Percentiles rank a stretch among this genome's conserved stretches.
Evolutionary conservation across 1,140 invertebrate genomes (phyloP).

Genomic region (Chymomyza costata): DNA sequence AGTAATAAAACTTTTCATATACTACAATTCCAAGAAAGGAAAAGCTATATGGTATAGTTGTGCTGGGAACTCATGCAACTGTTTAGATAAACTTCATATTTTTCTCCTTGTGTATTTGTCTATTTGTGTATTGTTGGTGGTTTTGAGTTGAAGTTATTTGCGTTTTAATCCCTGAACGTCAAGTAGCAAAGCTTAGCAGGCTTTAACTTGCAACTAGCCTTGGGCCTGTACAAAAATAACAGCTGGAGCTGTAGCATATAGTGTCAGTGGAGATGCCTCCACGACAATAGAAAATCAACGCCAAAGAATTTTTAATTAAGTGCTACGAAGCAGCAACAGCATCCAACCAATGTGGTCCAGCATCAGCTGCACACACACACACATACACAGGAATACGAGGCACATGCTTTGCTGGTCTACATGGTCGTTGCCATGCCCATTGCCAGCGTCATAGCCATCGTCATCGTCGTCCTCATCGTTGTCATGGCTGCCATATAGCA

Average conservation of each 20-base stretch:
- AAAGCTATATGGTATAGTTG: too few relatives aligned
- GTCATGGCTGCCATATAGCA: slow-evolving; percentile 39
- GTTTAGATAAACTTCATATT: slow-evolving; percentile 40
- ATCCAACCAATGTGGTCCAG: too few relatives aligned
- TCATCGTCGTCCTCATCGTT: slow-evolving; percentile 23
- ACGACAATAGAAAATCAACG: slow-evolving; percentile 32
- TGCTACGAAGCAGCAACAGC: slow-evolving; percentile 1
- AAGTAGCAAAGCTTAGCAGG: slow-evolving; percentile 16
- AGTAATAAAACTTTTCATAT: too few relatives aligned
- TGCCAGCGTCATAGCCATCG: slow-evolving; percentile 24
- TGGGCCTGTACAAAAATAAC: slow-evolving; percentile 10
- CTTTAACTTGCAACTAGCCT: slow-evolving; percentile 14
- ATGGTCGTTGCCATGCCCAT: slow-evolving; percentile 17
- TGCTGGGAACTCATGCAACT: slow-evolving; percentile 41
- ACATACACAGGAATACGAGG: not conserved
- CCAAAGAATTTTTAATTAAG: slow-evolving; percentile 56
- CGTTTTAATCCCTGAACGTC: slow-evolving; percentile 23
- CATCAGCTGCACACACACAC: too few relatives aligned
- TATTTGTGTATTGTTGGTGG: slow-evolving; percentile 1
- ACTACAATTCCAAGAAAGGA: too few relatives aligned
- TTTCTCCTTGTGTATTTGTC: not conserved
- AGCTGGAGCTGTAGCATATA: not conserved
- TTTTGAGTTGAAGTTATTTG: slow-evolving; percentile 35
- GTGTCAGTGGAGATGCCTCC: not conserved
- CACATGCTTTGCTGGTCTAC: slow-evolving; percentile 2